Percentiles rank a stretch among this genome's conserved stretches.
These are phyloP conservation scores for Capromys pilorides DNA, from an alignment of 2,797 vertebrate species.

Conservation along the genomic window DNA sequence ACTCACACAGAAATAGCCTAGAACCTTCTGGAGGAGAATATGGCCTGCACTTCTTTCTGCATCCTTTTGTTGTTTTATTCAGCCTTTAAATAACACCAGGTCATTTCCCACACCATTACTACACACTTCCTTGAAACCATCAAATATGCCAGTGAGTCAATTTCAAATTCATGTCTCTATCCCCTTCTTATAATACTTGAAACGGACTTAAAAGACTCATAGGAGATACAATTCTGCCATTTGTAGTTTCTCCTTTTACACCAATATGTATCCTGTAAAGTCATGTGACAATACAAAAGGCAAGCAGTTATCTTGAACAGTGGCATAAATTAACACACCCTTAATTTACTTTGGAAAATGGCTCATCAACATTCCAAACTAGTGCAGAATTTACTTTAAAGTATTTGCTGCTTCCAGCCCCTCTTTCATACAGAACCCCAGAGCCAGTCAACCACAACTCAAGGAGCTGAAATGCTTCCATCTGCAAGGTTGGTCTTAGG, in stretches of 20 bases:
- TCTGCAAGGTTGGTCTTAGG: not conserved
- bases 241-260: conserved; percentile 55
- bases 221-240: conserved; percentile 31
- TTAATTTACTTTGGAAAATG: conserved; percentile 46
- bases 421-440: conserved; percentile 18
- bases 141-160: not conserved
- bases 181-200: not conserved
- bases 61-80: not conserved
- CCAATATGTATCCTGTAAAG: not conserved
- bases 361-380: conserved; percentile 43
- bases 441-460: not conserved
- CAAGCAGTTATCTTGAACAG: conserved; percentile 51
- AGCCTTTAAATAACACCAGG: not conserved
- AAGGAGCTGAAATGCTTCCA: not conserved
- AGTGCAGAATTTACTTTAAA: conserved; percentile 3
- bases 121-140: not conserved
- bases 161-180: conserved; percentile 16
- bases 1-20: not conserved
- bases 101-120: not conserved
- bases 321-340: conserved; percentile 55
- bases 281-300: not conserved
- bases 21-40: not conserved
- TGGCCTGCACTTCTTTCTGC: not conserved
- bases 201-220: not conserved
- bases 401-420: not conserved